These are phyloP conservation scores for Bungarus multicinctus DNA, from an alignment of 2,113 vertebrate genomes.

Conservation along the genomic window DNA sequence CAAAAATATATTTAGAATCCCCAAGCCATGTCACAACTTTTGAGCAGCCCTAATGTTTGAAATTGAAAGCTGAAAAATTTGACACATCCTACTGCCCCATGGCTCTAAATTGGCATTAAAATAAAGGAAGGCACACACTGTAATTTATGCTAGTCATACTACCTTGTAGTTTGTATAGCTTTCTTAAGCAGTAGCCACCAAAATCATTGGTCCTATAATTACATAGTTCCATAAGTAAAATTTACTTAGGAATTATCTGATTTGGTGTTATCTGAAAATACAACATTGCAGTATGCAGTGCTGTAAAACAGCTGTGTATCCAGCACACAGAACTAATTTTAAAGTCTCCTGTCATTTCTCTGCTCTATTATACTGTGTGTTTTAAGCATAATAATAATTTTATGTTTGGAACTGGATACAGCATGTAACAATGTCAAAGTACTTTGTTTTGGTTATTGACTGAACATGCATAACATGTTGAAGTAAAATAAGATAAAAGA, in stretches of 20 bases:
- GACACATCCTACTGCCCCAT: neutral
- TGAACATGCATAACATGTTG: neutral
- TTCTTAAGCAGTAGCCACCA: neutral
- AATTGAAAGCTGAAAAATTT: too few species aligned
- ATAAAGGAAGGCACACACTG: neutral
- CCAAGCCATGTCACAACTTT: too few species aligned
- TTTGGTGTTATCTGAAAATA: neutral
- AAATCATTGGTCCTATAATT: neutral
- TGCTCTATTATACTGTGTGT: neutral
- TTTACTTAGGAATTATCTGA: neutral
- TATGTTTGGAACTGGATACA: neutral
- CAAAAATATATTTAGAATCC: too few species aligned
- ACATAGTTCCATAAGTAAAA: conserved; percentile 1
- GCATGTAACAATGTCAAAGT: neutral
- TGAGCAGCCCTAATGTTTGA: too few species aligned
- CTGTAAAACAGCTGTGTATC: neutral
- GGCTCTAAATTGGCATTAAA: neutral
- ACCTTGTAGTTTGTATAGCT: neutral
- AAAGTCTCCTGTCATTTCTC: neutral
- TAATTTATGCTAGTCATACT: neutral
- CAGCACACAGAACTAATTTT: neutral
- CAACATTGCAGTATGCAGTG: neutral
- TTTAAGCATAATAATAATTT: neutral
- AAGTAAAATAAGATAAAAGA: neutral
- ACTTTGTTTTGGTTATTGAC: neutral